A percentile compares a stretch with the other conserved stretches of the same genome.
Evolutionary conservation across 2,797 vertebrate genomes (phyloP).

Genomic region (Notolabrus celidotus): DNA sequence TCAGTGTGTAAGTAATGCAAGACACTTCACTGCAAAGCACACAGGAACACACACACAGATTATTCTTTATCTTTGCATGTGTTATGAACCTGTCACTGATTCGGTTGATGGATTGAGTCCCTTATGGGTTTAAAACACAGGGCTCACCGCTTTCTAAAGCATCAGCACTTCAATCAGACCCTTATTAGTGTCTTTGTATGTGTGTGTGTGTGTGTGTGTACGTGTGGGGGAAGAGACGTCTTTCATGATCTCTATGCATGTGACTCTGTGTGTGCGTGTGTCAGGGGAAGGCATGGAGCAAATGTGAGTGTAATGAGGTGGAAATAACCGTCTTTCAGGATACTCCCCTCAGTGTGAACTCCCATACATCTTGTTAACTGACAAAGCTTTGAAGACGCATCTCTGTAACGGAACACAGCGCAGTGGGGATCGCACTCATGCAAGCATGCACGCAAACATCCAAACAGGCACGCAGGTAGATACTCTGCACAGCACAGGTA

Average conservation of each 20-base stretch:
- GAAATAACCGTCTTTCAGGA: constrained; percentile 67
- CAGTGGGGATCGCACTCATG: constrained; percentile 9
- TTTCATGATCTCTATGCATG: constrained; percentile 43
- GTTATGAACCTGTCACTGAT: constrained; percentile 48
- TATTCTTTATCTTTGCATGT: constrained; percentile 40
- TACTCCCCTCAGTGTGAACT: constrained; percentile 56
- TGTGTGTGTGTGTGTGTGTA: constrained; percentile 8
- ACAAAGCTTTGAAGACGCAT: constrained; percentile 65
- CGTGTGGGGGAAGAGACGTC: constrained; percentile 19
- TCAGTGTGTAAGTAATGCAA: constrained; percentile 27
- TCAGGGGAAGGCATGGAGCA: neutral
- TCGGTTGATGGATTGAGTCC: constrained; percentile 42
- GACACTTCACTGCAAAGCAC: constrained; percentile 47
- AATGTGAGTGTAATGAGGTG: constrained; percentile 61
- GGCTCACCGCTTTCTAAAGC: constrained; percentile 38
- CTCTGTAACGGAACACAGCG: constrained; percentile 40
- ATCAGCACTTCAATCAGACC: constrained; percentile 57
- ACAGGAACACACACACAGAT: constrained; percentile 2
- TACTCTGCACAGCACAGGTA: constrained; percentile 8
- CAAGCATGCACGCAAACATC: neutral
- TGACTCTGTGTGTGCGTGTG: constrained; percentile 2
- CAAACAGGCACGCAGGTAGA: neutral
- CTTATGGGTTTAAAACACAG: constrained; percentile 32
- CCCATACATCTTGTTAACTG: constrained; percentile 64
- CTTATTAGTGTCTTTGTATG: constrained; percentile 46